Percentiles rank a stretch among this genome's conserved stretches.
Evolutionary conservation across 2,888 invertebrate species (phyloP).

Genomic region (Acleris literana): DNA sequence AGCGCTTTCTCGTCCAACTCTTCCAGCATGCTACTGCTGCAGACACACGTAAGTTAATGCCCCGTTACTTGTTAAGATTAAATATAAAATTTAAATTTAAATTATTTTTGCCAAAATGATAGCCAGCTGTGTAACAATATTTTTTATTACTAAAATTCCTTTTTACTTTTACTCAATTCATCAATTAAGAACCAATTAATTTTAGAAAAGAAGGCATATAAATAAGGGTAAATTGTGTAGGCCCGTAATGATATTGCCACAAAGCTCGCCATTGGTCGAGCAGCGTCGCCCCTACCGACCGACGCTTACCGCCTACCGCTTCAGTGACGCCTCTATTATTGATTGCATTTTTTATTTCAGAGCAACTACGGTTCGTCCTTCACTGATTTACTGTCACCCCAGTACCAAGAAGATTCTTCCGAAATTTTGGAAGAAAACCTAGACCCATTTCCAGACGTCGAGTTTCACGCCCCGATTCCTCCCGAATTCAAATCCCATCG

Average conservation of each 20-base stretch:
- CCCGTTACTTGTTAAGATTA: background rate
- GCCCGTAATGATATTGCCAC: slow-evolving; percentile 34
- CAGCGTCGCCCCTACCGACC: slow-evolving; percentile 60
- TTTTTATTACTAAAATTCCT: background rate
- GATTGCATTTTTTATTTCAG: slow-evolving; percentile 83
- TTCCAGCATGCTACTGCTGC: slow-evolving; percentile 97
- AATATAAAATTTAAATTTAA: too few relatives aligned
- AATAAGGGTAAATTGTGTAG: slow-evolving; percentile 11
- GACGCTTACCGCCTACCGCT: slow-evolving; percentile 67
- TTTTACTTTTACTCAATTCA: background rate
- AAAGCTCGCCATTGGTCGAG: slow-evolving; percentile 65
- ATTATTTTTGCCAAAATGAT: too few relatives aligned
- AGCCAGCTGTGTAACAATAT: too few relatives aligned
- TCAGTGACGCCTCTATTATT: slow-evolving; percentile 69
- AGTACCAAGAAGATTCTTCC: slow-evolving; percentile 88
- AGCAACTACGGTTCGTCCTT: slow-evolving; percentile 91
- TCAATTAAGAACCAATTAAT: background rate
- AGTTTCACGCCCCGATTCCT: slow-evolving; percentile 76
- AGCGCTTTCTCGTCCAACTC: slow-evolving; percentile 82
- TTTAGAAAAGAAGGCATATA: background rate
- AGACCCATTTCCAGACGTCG: slow-evolving; percentile 89
- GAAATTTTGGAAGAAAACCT: slow-evolving; percentile 88
- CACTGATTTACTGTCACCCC: slow-evolving; percentile 89
- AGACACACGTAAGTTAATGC: slow-evolving; percentile 90
- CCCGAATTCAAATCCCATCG: slow-evolving; percentile 74